Evolutionary conservation across 2,113 vertebrate species (phyloP).

Genomic region (Amphiprion ocellaris): DNA sequence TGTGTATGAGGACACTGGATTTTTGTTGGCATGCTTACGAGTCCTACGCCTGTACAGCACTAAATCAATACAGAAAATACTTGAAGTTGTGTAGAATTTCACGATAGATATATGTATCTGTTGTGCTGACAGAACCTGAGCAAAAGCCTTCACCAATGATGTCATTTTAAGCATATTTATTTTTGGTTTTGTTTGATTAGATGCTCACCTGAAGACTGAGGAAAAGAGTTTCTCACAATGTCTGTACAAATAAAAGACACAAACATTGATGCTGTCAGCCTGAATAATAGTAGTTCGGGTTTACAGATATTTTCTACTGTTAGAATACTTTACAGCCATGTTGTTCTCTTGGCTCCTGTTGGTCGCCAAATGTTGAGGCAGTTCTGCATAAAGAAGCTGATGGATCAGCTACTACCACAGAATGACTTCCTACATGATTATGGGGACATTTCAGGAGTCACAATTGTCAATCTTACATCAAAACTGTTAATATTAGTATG

Average conservation of each 20-base stretch:
- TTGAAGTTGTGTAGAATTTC: conserved; percentile 58
- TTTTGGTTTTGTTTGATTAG: conserved; percentile 1
- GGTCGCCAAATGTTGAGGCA: too few species aligned
- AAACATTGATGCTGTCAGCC: conserved; percentile 9
- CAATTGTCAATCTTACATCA: too few species aligned
- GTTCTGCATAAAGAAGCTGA: too few species aligned
- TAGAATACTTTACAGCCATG: neutral
- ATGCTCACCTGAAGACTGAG: neutral
- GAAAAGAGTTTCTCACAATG: neutral
- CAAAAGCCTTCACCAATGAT: neutral
- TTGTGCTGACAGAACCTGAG: conserved; percentile 5
- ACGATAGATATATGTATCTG: conserved; percentile 6
- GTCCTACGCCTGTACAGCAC: conserved; percentile 24
- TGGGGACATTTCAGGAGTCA: too few species aligned
- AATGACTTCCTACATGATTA: too few species aligned
- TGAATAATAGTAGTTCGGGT: neutral
- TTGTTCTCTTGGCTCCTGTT: neutral
- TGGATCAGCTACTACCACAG: too few species aligned
- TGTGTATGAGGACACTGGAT: neutral
- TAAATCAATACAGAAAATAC: conserved; percentile 47
- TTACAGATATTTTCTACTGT: too few species aligned
- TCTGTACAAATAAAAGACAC: neutral
- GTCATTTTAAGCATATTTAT: neutral
- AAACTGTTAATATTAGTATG: too few species aligned
- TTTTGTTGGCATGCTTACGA: conserved; percentile 39